Evolutionary conservation across 2,113 vertebrate species (phyloP), one percentile per base, ranked within the genome.

Genomic region (Copsychus sechellarum): DNA sequence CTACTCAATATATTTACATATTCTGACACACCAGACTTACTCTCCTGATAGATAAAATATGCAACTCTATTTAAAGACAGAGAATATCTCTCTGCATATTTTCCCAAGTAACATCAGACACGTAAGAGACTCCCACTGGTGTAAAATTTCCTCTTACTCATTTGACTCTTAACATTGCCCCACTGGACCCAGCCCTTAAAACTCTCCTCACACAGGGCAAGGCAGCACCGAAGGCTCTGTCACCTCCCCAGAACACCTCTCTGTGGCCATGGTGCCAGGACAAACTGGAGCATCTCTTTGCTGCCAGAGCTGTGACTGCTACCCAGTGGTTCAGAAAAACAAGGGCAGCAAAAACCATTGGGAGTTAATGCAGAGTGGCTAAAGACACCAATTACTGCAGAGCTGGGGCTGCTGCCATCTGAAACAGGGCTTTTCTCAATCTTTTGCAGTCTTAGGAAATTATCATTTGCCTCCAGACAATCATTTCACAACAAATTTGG

Each of bases 151-250:
- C 36, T 56, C 33, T 58, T 47, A 22, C 34, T 71, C 26, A 12
- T n/a, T 67, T 2, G 3, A n/a, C 43, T 70, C 66, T 19, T 2
- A 18, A 2, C 2, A 9, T 8, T 24, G 21, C 6, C 17, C 26
- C 40, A 47, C 81, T 11, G 13, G 65, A 58, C 21, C 31, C 48
- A 56, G 57, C 19, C 51, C 33, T 12, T 31, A 28, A 53, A 78
- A 84, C 0, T 0, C 14, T 40, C 16, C 47, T 6, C 6, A 1
- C 1, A 2, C 0, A 4, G 33, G 40, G 56, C 21, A 43, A 11
- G 22, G 34, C 51, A 69, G 34, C 74, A 16, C 6, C 0, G 0
- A 33, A 51, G 45, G 71, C 80, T 88, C 67, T 3, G 8, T 22
- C 54, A 0, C 28, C 43, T 51, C 78, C 50, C 31, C 89, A 1